Evolutionary conservation across 2,113 vertebrate species (phyloP), one percentile per base, ranked within the genome.

Genomic region (Sinocyclocheilus grahami): DNA sequence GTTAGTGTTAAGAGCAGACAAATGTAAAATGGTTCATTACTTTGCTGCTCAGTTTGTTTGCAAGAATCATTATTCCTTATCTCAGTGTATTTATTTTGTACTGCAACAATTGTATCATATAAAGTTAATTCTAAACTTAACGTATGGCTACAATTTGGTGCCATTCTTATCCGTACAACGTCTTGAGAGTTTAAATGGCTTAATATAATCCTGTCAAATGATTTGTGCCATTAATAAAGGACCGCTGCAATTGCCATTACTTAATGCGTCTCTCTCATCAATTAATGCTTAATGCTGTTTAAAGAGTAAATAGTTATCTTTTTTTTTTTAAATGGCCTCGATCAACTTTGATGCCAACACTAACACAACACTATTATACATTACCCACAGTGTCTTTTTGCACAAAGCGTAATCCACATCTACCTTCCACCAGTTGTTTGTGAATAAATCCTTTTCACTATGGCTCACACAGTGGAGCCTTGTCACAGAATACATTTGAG

Each of bases 201-300:
- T 86, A 85, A 81, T 89, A 83, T 90, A 89, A 92, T 85, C 91
- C 83, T 94, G 90, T 94, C 85, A 91, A 91, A 87, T 92, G 30
- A 92, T 87, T 83, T 93, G 92, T 95, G 89, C 92, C 92, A 89
- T 91, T 78, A 94, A 95, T 95, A 93, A 94, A 95, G 87, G 85
- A 92, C 82, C 88, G 87, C 82, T 90, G 80, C 92, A 93, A 92
- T 87, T 86, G 91, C 82, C 89, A 71, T 89, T 55, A 60, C 87
- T 76, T 85, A 82, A 74, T 91, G 82, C 83, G 89, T 83, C 83
- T 92, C 78, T 91, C 62, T 74, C 85, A 86, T 93, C 86, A 90
- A 92, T 90, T 55, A 42, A 39, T 65, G 42, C 14, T 5, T 16
- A 53, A 53, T 53, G 14, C 51, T 53, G 51, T 53, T 53, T 53